A percentile compares a stretch with the other conserved stretches of the same genome.
phyloP scores from a whole-genome alignment of 1,140 invertebrate species.

The Papilio polyxenes region DNA sequence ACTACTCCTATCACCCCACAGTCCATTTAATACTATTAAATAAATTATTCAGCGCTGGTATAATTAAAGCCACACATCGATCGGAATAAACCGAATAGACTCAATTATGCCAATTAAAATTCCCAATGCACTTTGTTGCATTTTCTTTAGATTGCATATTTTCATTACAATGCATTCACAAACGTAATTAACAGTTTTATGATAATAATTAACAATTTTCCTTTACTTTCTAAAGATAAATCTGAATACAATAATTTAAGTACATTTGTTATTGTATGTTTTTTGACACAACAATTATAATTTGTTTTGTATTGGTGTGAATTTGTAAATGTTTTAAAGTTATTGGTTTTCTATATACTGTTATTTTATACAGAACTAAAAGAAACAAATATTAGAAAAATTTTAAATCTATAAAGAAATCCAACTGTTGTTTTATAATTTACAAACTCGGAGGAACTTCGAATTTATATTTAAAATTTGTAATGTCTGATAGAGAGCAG shows the following conservation, averaged over 20 bases:
- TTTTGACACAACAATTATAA: background rate
- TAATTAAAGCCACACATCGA: slow-evolving; percentile 31
- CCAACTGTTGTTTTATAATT: background rate
- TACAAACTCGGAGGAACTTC: background rate
- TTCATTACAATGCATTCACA: slow-evolving; percentile 24
- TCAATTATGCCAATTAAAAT: slow-evolving; percentile 36
- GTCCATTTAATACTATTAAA: slow-evolving; percentile 32
- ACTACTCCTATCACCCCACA: background rate
- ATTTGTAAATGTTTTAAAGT: background rate
- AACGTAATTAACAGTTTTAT: slow-evolving; percentile 5
- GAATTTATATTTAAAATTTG: background rate
- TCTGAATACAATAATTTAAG: slow-evolving; percentile 2
- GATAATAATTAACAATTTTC: slow-evolving; percentile 6
- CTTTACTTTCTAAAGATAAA: background rate
- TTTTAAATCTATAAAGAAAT: no score
- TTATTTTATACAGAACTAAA: no score
- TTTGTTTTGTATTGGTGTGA: background rate
- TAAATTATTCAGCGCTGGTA: slow-evolving; percentile 31
- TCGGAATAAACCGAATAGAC: slow-evolving; percentile 21
- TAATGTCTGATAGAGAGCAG: slow-evolving; percentile 9
- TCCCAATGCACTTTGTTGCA: slow-evolving; percentile 36
- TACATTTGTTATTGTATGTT: background rate
- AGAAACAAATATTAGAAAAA: no score
- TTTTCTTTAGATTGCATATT: slow-evolving; percentile 37
- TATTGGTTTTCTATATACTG: background rate